phyloP scores from a whole-genome alignment of 2,888 invertebrate species.

The Drosophila neoperkinsi region DNA sequence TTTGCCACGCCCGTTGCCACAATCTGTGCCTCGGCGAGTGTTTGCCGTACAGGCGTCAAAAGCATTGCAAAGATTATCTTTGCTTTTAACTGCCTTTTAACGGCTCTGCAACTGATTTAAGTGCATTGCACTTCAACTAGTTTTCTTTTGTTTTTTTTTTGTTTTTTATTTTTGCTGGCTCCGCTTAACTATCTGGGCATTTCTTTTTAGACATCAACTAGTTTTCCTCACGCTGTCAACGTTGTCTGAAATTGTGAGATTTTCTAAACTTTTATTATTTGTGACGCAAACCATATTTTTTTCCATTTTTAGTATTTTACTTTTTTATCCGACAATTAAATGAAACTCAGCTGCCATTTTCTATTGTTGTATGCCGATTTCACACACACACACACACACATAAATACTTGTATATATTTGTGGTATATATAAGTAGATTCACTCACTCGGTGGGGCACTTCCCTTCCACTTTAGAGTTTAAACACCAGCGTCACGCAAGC shows the following conservation, averaged over 20 bases:
- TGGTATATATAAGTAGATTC: conserved; percentile 13
- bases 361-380: conserved; percentile 7
- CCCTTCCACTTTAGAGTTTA: conserved; percentile 20
- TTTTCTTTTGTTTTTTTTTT: conserved; percentile 4
- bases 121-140: conserved; percentile 62
- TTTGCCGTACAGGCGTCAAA: conserved; percentile 30
- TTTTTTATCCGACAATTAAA: background rate
- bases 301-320: background rate
- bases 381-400: conserved; percentile 4
- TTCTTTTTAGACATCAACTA: conserved; percentile 2
- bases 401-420: conserved; percentile 1
- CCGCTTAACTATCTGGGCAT: conserved; percentile 5
- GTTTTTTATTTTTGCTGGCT: background rate
- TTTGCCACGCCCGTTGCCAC: conserved; percentile 9
- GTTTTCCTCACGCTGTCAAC: conserved; percentile 15
- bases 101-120: conserved; percentile 18
- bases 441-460: conserved; percentile 36
- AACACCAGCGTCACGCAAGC: conserved; percentile 57
- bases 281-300: conserved; percentile 10
- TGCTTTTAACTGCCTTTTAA: conserved; percentile 28
- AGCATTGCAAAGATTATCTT: conserved; percentile 16
- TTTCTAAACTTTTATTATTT: background rate
- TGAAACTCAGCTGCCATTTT: conserved; percentile 20
- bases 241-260: background rate
- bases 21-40: conserved; percentile 1